Evolutionary conservation across 2,113 vertebrate genomes (phyloP).

Genomic region (Origma solitaria): DNA sequence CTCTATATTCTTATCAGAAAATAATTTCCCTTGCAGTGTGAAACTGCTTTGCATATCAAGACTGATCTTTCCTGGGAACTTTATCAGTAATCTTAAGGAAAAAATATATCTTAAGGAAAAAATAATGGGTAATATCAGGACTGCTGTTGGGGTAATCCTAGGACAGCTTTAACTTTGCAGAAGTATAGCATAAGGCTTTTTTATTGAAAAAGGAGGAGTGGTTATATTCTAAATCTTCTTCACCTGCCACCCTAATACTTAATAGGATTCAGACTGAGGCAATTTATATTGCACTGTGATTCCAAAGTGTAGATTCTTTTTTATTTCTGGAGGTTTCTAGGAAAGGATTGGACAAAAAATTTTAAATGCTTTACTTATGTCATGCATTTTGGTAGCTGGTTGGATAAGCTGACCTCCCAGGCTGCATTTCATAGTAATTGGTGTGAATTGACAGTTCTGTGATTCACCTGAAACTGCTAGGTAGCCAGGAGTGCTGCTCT

Average conservation of each 20-base stretch:
- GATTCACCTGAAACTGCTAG: not conserved
- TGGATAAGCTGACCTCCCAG: not conserved
- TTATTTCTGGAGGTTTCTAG: not conserved
- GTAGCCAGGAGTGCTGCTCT: not conserved
- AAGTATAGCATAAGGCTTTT: not conserved
- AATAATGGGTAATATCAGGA: not conserved
- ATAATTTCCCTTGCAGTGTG: not conserved
- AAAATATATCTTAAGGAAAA: not conserved
- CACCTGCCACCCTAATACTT: not conserved
- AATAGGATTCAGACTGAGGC: not conserved
- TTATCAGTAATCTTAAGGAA: not conserved
- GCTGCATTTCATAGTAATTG: not conserved
- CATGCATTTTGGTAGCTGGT: not conserved
- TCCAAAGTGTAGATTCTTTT: not conserved
- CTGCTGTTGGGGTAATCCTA: not conserved
- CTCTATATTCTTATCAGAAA: not conserved
- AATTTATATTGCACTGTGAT: not conserved
- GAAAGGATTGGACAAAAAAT: not conserved
- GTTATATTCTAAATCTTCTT: not conserved
- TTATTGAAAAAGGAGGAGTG: not conserved
- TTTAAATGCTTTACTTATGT: not conserved
- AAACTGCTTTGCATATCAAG: not conserved
- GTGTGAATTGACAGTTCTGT: not conserved
- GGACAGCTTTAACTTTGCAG: not conserved
- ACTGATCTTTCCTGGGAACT: not conserved